Percentiles rank a stretch among this genome's conserved stretches.
These are phyloP conservation scores for Microplitis demolitor DNA, from an alignment of 1,140 invertebrate genomes.

Conservation along the genomic window DNA sequence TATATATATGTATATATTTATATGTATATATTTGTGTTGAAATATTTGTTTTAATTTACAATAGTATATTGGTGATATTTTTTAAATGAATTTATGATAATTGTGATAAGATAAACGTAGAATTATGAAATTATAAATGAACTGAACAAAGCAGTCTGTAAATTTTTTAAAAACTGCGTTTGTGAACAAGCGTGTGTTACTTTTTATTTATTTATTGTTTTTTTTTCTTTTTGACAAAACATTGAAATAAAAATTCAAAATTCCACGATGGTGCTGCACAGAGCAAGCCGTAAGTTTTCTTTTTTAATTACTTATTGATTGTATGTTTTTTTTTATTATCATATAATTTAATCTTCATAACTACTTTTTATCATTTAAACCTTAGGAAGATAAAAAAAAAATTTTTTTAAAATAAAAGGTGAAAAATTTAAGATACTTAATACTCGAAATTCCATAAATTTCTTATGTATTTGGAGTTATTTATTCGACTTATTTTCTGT, in stretches of 20 bases:
- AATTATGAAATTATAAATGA: too few relatives aligned
- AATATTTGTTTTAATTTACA: too few relatives aligned
- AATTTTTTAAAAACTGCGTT: too few relatives aligned
- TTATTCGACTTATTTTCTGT: not conserved
- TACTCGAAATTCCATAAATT: not conserved
- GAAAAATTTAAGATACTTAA: not conserved
- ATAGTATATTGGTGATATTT: too few relatives aligned
- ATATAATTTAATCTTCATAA: not conserved
- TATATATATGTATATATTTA: too few relatives aligned
- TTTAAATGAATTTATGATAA: too few relatives aligned
- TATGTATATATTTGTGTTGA: too few relatives aligned
- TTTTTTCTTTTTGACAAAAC: constrained; percentile 9
- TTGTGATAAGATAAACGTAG: too few relatives aligned
- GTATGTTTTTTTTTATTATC: too few relatives aligned
- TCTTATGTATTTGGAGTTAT: constrained; percentile 6
- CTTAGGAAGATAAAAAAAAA: not conserved
- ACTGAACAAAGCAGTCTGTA: too few relatives aligned
- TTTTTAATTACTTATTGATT: not conserved
- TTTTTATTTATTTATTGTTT: constrained; percentile 10
- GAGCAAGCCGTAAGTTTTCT: constrained; percentile 54
- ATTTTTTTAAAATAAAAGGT: not conserved
- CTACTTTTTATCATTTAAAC: too few relatives aligned
- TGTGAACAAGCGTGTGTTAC: too few relatives aligned
- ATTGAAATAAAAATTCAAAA: constrained; percentile 8
- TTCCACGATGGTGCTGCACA: constrained; percentile 58